A percentile compares a stretch with the other conserved stretches of the same genome.
phyloP scores from a whole-genome alignment of 2,888 invertebrate genomes.

The Limenitis camilla region DNA sequence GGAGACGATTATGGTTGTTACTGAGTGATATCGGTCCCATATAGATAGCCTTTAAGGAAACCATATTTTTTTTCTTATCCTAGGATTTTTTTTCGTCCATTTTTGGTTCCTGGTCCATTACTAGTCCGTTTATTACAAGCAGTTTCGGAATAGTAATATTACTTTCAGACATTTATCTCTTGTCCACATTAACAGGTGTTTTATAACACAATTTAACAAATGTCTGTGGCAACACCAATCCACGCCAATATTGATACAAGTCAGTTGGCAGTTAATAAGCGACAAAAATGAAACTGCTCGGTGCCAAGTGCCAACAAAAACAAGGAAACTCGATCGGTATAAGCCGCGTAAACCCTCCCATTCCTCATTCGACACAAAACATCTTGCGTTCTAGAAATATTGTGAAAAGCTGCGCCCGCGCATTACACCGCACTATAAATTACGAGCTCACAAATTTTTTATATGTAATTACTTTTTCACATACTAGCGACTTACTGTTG shows the following conservation, averaged over 20 bases:
- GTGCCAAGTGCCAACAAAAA: slow-evolving; percentile 54
- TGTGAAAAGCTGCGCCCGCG: slow-evolving; percentile 54
- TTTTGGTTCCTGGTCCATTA: too few species aligned
- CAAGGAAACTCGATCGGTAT: slow-evolving; percentile 44
- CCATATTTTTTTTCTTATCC: too few species aligned
- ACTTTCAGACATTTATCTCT: not conserved
- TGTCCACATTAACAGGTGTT: slow-evolving; percentile 2
- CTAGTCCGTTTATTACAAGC: too few species aligned
- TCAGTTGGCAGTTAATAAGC: slow-evolving; percentile 5
- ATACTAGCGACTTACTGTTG: too few species aligned
- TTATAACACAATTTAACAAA: slow-evolving; percentile 1
- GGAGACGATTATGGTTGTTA: too few species aligned
- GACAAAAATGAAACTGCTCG: slow-evolving; percentile 30
- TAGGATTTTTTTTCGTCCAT: too few species aligned
- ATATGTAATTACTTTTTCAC: not conserved
- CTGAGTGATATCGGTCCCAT: too few species aligned
- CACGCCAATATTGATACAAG: slow-evolving; percentile 13
- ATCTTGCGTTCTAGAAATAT: slow-evolving; percentile 64
- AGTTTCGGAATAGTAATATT: not conserved
- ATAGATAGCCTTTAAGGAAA: too few species aligned
- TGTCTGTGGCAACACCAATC: not conserved
- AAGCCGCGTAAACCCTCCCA: slow-evolving; percentile 50
- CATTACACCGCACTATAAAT: slow-evolving; percentile 55
- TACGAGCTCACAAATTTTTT: slow-evolving; percentile 27
- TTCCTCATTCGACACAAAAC: slow-evolving; percentile 65